Base-by-base conservation (phyloP, 2,113 vertebrate species). In the Xenopus borealis region DNA sequence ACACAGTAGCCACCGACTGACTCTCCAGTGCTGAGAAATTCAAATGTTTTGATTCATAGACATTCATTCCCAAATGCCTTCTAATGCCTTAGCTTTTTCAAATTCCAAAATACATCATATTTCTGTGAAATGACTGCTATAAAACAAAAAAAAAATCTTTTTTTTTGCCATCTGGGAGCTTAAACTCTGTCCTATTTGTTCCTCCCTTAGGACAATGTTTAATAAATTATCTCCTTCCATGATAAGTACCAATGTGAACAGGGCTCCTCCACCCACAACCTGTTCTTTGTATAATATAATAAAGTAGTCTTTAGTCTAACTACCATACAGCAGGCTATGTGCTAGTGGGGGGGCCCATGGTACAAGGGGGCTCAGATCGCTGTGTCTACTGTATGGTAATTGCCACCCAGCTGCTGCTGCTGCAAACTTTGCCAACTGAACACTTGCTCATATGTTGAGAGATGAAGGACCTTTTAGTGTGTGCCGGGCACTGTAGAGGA, bases 1-100 rank as follows among this genome's bases (percentile, higher is more conserved):
- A 59, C 66, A 80, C 81, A 65, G 74, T 53, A 55, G 30, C 59
- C 52, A 23, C 23, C 44, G 71, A 72, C 53, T 72, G 72, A 70
- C 78, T 66, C 69, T 75, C 55, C 14, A 13, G 1, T 13, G 10
- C 64, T 66, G 30, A 69, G 18, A 77, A 27, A 80, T 73, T 80
- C 73, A 4, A 2, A 20, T 27, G 75, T 79, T 66, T 12, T 79
- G 78, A 67, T 44, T 58, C 7, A 59, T 46, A 58, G 66, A 67
- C 68, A 75, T 62, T 75, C 78, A 11, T 58, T 75, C 78, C 61
- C 23, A 66, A 80, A 69, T 10, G 64, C 57, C 12, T 19, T 16
- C 33, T 0, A 0, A 0, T 20, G 7, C 66, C 45, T 40, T 76
- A 79, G 53, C n/a, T 18, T 27, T 59, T 55, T 45, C 3, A 52